Base-by-base conservation (phyloP, 1,140 invertebrate species). In the Mycetomoellerius zeteki region DNA sequence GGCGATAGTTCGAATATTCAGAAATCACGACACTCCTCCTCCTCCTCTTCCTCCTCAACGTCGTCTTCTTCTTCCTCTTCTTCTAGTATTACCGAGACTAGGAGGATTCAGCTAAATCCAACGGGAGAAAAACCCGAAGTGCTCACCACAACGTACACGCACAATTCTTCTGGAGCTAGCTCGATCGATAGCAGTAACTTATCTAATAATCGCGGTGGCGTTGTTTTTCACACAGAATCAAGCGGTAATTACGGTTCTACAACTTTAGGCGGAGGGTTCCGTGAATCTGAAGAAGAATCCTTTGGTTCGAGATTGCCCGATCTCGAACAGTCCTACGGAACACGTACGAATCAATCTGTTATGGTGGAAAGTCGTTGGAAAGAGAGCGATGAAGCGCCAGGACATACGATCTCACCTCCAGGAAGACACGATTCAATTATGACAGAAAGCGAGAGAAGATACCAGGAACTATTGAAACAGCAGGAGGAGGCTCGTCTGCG, bases 71-170 rank as follows among this genome's bases (percentile, higher is more conserved):
- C 89, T 0, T 81, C 86, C 0, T 62, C 56, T 14, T 75, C 64
- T 3, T 47, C 47, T 19, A 60, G 30, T 43, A 6, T 64, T 2
- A 27, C 24, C 21, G 78, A 91, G 0, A 86, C 88, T 4, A 88
- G 80, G 6, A 86, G 88, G 14, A 87, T 90, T 6, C 91, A 93
- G 19, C 80, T 93, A 10, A 88, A 88, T 0, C 56, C 87, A 5
- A 65, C 85, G 1, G 69, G 84, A 8, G 85, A 71, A 2, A 88
- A 87, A 67, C 86, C 92, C 0, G 86, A 87, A 8, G 77, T 92
- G 0, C 62, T 93, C 0, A 90, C 90, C 0, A 92, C 92, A 0
- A 88, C 91, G 1, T 93, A 94, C 33, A 89, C 90, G 12, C 88
- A 92, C 2, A 93, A 93, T 30, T 77, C 73, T 19, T 89, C 92